Evolutionary conservation across 2,113 vertebrate species (phyloP).

Genomic region (Genyomyrus donnyi): DNA sequence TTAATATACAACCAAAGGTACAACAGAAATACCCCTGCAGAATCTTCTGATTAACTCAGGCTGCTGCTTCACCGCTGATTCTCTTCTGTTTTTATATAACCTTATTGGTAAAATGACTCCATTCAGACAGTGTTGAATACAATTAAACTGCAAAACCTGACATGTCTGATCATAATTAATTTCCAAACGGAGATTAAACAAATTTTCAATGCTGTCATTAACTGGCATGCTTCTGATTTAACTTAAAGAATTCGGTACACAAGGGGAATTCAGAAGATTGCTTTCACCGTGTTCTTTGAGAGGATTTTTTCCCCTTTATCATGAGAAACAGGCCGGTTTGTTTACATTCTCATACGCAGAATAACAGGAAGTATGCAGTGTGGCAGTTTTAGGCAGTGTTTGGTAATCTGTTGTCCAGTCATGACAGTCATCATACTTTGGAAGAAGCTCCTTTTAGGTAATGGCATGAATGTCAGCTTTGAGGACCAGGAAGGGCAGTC

Average conservation of each 20-base stretch:
- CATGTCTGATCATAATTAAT: conserved; percentile 9
- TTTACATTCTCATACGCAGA: not conserved
- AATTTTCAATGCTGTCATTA: not conserved
- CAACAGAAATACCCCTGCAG: not conserved
- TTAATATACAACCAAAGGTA: not conserved
- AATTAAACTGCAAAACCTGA: not conserved
- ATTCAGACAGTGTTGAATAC: not conserved
- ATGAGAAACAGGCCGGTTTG: not conserved
- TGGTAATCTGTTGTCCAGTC: not conserved
- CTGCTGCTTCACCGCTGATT: not conserved
- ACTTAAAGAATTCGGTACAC: not conserved
- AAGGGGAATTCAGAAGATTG: not conserved
- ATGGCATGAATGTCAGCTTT: not conserved
- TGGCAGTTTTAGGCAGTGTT: not conserved
- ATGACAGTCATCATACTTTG: not conserved
- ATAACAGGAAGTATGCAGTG: not conserved
- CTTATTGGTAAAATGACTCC: not conserved
- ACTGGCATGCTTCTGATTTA: not conserved
- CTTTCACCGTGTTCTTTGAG: not conserved
- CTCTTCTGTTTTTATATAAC: not conserved
- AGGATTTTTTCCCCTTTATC: not conserved
- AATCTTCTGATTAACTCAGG: not conserved
- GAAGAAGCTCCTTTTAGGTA: not conserved
- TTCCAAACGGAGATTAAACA: not conserved
- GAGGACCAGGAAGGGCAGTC: not conserved